Evolutionary conservation across 2,113 vertebrate species (phyloP), one percentile per base, ranked within the genome.

Genomic region (Sturnus vulgaris): DNA sequence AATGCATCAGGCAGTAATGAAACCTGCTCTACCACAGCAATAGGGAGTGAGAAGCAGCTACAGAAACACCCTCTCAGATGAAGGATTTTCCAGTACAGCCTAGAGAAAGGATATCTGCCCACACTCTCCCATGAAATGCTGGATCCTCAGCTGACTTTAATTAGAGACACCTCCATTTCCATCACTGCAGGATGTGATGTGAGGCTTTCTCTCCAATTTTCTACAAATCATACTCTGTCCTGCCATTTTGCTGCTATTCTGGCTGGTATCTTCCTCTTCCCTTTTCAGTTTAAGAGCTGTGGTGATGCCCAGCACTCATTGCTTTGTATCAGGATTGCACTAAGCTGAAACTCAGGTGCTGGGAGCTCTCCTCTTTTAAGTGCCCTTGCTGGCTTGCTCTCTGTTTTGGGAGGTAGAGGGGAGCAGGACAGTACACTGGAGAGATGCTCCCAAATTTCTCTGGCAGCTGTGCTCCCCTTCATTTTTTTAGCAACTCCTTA

Each of bases 371-470:
- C 50, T 82, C 59, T 63, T 78, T 83, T 56, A 68, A 65, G 15
- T 1, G 2, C 24, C 37, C 42, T 39, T 59, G 31, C 61, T 71
- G 56, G 42, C 64, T 93, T 0, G 0, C 30, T 71, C 9, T 63
- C 52, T 0, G 0, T 73, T 68, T 80, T 0, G 0, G 21, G 53
- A 92, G 28, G 64, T 60, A 81, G 59, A 88, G 16, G 10, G 53
- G 33, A 90, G n/a, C 19, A 60, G 61, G 64, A 75, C 52, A 72
- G 20, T 4, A 61, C 40, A 8, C 33, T 23, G 40, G 33, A 61
- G 31, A 84, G 40, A 69, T 90, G 33, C 61, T 87, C 77, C 76
- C 35, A 66, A 72, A 90, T 7, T 42, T 28, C 63, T 76, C 66
- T 30, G 22, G 61, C 47, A 64, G 31, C 15, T 49, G 35, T 15